Evolutionary conservation across 2,797 vertebrate genomes (phyloP).

Genomic region (Lepidocolaptes lacrymiger): DNA sequence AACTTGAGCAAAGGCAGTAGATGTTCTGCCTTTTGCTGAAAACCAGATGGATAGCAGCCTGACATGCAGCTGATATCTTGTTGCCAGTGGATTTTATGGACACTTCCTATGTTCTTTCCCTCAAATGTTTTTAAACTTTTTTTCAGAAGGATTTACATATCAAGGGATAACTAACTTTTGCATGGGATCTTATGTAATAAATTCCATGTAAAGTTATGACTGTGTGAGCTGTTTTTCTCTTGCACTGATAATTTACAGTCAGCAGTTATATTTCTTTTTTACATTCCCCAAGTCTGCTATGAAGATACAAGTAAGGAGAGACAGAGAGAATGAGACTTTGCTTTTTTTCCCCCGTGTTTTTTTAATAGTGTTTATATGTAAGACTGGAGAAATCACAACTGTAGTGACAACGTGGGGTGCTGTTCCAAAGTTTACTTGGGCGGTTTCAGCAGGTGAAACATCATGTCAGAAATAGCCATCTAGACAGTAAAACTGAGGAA

Average conservation of each 20-base stretch:
- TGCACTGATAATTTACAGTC: neutral
- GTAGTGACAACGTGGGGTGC: neutral
- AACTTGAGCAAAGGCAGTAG: neutral
- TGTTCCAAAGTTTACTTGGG: neutral
- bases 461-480: neutral
- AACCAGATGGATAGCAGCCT: neutral
- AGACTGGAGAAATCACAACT: neutral
- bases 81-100: neutral
- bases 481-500: neutral
- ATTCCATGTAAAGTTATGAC: rapidly evolving
- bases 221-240: neutral
- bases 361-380: neutral
- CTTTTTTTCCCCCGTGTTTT: neutral
- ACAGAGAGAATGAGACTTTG: neutral
- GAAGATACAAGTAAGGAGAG: neutral
- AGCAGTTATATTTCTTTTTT: neutral
- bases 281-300: neutral
- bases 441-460: neutral
- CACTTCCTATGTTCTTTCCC: neutral
- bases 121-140: neutral
- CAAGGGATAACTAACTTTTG: neutral
- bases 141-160: neutral
- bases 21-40: neutral
- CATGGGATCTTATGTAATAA: neutral
- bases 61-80: neutral